Evolutionary conservation across 2,888 invertebrate genomes (phyloP).

Genomic region (Silvanus unidentatus): DNA sequence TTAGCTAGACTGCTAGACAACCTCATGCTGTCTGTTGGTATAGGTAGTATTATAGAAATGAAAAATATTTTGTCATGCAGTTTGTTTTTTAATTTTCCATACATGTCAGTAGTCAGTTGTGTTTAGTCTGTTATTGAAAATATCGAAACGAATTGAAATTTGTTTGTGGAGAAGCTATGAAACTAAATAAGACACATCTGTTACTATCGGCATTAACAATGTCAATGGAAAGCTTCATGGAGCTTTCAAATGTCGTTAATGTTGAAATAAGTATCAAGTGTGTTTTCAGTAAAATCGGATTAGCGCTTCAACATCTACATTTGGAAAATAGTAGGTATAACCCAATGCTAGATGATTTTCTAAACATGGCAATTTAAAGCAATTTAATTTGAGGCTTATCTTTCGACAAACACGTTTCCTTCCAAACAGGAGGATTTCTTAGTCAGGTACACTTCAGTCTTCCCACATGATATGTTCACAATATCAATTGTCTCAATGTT

Average conservation of each 20-base stretch:
- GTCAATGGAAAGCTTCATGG: slow-evolving; percentile 18
- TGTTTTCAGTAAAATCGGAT: slow-evolving; percentile 17
- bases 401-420: slow-evolving; percentile 40
- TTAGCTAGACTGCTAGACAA: no score
- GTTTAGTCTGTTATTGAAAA: no score
- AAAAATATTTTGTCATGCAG: no score
- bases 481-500: slow-evolving; percentile 34
- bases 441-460: slow-evolving; percentile 30
- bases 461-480: slow-evolving; percentile 35
- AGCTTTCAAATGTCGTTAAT: slow-evolving; percentile 20
- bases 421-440: slow-evolving; percentile 27
- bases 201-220: slow-evolving; percentile 26
- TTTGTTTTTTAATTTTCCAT: no score
- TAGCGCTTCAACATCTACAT: slow-evolving; percentile 15
- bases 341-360: slow-evolving; percentile 38
- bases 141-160: no score
- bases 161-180: slow-evolving; percentile 18
- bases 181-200: slow-evolving; percentile 31
- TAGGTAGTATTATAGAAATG: no score
- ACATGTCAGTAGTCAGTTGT: no score
- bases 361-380: slow-evolving; percentile 42
- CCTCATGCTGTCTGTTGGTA: no score
- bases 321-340: slow-evolving; percentile 13
- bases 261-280: slow-evolving; percentile 12
- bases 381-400: slow-evolving; percentile 43